Evolutionary conservation across 2,888 invertebrate species (phyloP).

Genomic region (Amorpha juglandis): DNA sequence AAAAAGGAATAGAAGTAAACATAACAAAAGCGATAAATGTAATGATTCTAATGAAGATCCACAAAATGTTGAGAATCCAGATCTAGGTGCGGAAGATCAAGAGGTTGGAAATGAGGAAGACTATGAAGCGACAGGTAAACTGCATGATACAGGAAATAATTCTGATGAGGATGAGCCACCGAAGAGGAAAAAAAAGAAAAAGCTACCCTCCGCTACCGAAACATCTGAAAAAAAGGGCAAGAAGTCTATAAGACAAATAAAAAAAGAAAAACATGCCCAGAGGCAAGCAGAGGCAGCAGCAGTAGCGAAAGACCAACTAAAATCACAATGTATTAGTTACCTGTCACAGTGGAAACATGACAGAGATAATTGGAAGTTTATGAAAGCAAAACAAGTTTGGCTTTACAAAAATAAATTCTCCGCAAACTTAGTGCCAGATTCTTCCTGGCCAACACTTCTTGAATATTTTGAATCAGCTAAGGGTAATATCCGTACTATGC

Average conservation of each 20-base stretch:
- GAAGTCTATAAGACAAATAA: slow-evolving; percentile 87
- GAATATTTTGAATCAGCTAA: slow-evolving; percentile 89
- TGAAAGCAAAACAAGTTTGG: slow-evolving; percentile 91
- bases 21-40: slow-evolving; percentile 45
- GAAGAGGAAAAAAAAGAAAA: slow-evolving; percentile 67
- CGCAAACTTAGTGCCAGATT: slow-evolving; percentile 82
- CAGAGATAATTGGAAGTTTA: slow-evolving; percentile 90
- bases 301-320: slow-evolving; percentile 80
- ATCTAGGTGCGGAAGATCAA: slow-evolving; percentile 38
- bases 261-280: slow-evolving; percentile 85
- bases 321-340: slow-evolving; percentile 86
- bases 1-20: slow-evolving; percentile 53
- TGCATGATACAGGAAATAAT: slow-evolving; percentile 51
- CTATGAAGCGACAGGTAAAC: slow-evolving; percentile 40
- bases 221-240: slow-evolving; percentile 69
- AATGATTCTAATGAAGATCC: slow-evolving; percentile 32
- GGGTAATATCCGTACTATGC: slow-evolving; percentile 86
- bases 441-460: slow-evolving; percentile 86
- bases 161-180: slow-evolving; percentile 61
- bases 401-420: slow-evolving; percentile 88
- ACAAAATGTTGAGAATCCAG: slow-evolving; percentile 32
- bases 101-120: slow-evolving; percentile 36
- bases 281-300: slow-evolving; percentile 82
- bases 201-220: slow-evolving; percentile 51
- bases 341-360: slow-evolving; percentile 90